Conservation (phyloP, 2,797 vertebrate species). For the Myotis findleyi region DNA sequence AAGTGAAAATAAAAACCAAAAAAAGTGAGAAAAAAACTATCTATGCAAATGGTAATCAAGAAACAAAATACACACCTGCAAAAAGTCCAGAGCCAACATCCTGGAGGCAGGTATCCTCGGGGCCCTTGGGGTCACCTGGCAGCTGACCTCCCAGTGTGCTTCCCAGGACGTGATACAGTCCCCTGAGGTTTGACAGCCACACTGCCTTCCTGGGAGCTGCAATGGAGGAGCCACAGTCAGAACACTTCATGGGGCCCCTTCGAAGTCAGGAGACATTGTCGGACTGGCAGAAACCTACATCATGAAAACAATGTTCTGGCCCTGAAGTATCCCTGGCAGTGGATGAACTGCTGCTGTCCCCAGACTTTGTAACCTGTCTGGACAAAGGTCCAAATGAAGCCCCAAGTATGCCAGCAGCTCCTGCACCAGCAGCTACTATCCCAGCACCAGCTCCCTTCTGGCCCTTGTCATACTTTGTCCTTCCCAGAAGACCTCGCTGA, state of each 20-base stretch:
- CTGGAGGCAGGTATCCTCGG: too few species aligned
- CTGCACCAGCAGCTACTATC: not conserved
- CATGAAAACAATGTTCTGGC: constrained; percentile 57
- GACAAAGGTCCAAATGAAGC: not conserved
- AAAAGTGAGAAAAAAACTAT: too few species aligned
- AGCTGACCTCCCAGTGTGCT: too few species aligned
- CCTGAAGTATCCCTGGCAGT: not conserved
- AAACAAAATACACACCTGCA: too few species aligned
- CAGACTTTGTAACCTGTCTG: not conserved
- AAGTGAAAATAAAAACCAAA: too few species aligned
- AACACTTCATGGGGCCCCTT: constrained; percentile 50
- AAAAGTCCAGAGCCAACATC: too few species aligned
- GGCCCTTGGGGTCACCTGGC: too few species aligned
- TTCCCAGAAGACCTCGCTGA: constrained; percentile 87
- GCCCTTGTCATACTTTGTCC: constrained; percentile 89
- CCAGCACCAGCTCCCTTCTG: not conserved
- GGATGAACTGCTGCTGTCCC: not conserved
- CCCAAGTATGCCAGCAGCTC: not conserved
- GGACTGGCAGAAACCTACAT: constrained; percentile 85
- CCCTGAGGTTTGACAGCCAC: not conserved
- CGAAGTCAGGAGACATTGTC: constrained; percentile 86
- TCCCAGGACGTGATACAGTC: too few species aligned
- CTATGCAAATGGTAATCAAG: too few species aligned
- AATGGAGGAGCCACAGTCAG: constrained; percentile 65
- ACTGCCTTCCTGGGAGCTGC: not conserved